Percentiles rank a stretch among this genome's conserved stretches.
phyloP scores from a whole-genome alignment of 2,113 vertebrate species.

The Odocoileus hemionus region DNA sequence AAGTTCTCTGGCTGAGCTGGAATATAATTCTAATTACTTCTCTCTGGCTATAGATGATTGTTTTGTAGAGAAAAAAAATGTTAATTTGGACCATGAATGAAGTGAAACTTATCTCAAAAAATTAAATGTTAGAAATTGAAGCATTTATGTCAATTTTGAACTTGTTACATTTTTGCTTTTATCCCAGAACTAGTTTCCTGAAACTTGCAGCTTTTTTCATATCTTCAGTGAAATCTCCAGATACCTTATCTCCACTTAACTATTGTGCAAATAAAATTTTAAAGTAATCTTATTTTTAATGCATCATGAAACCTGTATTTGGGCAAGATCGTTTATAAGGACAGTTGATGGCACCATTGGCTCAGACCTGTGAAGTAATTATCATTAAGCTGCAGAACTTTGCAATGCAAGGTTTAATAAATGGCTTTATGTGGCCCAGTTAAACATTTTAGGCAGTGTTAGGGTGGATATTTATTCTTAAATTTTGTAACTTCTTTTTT shows the following conservation, averaged over 20 bases:
- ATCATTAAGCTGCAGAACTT: neutral
- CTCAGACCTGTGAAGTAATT: constrained; percentile 9
- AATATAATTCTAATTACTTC: constrained; percentile 16
- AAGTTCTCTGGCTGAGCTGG: neutral
- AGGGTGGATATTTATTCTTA: neutral
- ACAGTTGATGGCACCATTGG: constrained; percentile 68
- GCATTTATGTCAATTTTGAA: neutral
- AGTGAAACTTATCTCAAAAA: neutral
- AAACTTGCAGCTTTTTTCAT: constrained; percentile 1
- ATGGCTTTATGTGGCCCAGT: neutral
- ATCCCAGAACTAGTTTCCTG: neutral
- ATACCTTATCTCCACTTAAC: neutral
- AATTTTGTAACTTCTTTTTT: neutral
- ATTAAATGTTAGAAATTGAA: constrained; percentile 48
- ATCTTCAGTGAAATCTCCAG: neutral
- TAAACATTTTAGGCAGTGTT: neutral
- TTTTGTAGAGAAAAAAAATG: constrained; percentile 34
- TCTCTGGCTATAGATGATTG: neutral
- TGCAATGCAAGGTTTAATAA: neutral
- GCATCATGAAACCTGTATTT: neutral
- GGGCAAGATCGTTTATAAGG: neutral
- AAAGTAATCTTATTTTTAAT: neutral
- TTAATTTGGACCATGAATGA: constrained; percentile 30
- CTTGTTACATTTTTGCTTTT: constrained; percentile 28
- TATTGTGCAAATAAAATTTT: neutral